These are phyloP conservation scores for Pyxicephalus adspersus DNA, from an alignment of 2,113 vertebrate genomes.

Conservation along the genomic window DNA sequence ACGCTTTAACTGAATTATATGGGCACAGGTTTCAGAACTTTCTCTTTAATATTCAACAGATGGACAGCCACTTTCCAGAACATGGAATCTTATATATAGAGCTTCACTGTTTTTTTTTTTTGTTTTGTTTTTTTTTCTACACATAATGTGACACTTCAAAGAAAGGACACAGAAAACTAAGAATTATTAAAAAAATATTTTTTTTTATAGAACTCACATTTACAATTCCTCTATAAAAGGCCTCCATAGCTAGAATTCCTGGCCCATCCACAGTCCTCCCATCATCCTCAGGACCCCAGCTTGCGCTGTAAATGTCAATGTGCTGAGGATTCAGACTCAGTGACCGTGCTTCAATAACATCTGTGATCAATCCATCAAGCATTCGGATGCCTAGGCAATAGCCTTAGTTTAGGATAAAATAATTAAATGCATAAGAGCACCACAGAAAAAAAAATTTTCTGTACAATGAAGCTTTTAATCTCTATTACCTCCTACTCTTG, in stretches of 20 bases:
- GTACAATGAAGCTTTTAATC: background rate
- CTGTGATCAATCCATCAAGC: constrained; percentile 75
- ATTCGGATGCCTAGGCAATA: constrained; percentile 72
- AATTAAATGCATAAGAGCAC: too few species aligned
- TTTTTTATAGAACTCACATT: constrained; percentile 56
- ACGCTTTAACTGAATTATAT: too few species aligned
- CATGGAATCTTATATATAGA: too few species aligned
- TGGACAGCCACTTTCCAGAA: too few species aligned
- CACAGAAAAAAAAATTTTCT: background rate
- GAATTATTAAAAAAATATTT: background rate
- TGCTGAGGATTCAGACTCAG: constrained; percentile 74
- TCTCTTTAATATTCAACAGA: too few species aligned
- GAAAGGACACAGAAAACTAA: background rate
- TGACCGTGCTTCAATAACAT: constrained; percentile 75
- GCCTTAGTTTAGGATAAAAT: background rate
- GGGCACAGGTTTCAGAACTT: too few species aligned
- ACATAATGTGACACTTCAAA: background rate
- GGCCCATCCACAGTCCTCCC: constrained; percentile 73
- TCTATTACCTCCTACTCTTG: constrained; percentile 72
- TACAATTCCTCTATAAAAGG: constrained; percentile 66
- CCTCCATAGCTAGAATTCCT: constrained; percentile 64
- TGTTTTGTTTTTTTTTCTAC: too few species aligned
- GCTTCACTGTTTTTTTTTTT: too few species aligned
- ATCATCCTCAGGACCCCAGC: constrained; percentile 77
- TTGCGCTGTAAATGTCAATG: constrained; percentile 79